Percentiles rank a stretch among this genome's conserved stretches.
These are phyloP conservation scores for Rhagoletis zephyria DNA, from an alignment of 1,140 invertebrate genomes.

Conservation along the genomic window DNA sequence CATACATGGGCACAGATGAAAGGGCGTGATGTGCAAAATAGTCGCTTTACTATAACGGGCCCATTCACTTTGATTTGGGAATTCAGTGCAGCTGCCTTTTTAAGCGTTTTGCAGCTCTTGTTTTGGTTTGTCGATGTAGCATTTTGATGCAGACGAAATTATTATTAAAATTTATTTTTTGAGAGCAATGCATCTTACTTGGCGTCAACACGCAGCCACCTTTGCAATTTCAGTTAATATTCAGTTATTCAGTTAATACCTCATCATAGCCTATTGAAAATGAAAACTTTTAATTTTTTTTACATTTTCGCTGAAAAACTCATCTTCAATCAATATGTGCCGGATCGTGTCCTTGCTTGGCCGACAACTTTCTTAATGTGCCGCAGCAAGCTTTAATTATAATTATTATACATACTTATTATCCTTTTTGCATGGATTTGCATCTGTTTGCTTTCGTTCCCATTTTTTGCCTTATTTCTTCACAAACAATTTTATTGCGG, in stretches of 20 bases:
- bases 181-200: neutral
- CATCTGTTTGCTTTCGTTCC: neutral
- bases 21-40: neutral
- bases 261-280: too few relatives aligned
- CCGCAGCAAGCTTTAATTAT: neutral
- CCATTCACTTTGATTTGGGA: neutral
- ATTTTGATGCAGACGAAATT: neutral
- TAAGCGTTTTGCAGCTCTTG: neutral
- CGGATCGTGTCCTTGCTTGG: neutral
- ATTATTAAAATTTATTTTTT: slow-evolving; percentile 1
- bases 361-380: neutral
- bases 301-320: too few relatives aligned
- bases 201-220: neutral
- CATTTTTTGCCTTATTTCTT: neutral
- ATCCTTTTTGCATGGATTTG: slow-evolving; percentile 20
- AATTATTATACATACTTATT: neutral
- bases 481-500: neutral
- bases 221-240: neutral
- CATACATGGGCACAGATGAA: neutral
- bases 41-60: neutral
- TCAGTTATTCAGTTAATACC: too few relatives aligned
- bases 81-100: neutral
- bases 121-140: neutral
- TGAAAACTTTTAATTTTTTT: too few relatives aligned
- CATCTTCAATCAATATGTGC: too few relatives aligned